These are phyloP conservation scores for Muschampia plurimacula DNA, from an alignment of 2,888 invertebrate genomes.

Conservation along the genomic window DNA sequence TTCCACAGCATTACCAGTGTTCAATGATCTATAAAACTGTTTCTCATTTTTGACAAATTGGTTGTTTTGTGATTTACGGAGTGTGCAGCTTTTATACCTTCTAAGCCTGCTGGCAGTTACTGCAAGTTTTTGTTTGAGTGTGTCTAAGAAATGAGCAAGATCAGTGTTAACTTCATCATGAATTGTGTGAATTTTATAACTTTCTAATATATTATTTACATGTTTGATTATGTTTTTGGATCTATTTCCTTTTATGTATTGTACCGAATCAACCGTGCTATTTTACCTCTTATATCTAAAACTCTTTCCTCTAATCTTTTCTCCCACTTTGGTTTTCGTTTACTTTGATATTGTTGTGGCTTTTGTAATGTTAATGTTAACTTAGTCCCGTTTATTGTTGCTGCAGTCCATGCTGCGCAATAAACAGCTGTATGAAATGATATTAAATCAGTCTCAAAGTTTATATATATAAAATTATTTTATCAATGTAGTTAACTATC, in stretches of 20 bases:
- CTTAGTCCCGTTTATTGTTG: conserved; percentile 5
- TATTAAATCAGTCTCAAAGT: background rate
- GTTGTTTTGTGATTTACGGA: background rate
- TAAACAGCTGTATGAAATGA: background rate
- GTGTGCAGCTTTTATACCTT: background rate
- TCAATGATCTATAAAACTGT: background rate
- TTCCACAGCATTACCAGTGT: background rate
- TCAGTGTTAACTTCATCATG: conserved; percentile 14
- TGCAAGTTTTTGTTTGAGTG: conserved; percentile 37
- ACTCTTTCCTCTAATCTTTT: background rate
- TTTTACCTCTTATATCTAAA: background rate
- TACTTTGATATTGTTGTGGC: background rate
- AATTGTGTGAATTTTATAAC: background rate
- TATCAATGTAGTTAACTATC: too few relatives aligned
- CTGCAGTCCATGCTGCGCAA: too few relatives aligned
- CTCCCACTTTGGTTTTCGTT: background rate
- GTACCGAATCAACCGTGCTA: background rate
- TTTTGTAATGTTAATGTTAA: background rate
- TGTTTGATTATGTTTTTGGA: background rate
- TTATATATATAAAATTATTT: too few relatives aligned
- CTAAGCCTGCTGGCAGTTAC: background rate
- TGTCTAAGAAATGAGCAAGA: conserved; percentile 30
- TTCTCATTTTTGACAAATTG: background rate
- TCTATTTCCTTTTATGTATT: background rate
- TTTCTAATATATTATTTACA: background rate